Evolutionary conservation across 2,888 invertebrate genomes (phyloP).

Genomic region (Chrysolina americana): DNA sequence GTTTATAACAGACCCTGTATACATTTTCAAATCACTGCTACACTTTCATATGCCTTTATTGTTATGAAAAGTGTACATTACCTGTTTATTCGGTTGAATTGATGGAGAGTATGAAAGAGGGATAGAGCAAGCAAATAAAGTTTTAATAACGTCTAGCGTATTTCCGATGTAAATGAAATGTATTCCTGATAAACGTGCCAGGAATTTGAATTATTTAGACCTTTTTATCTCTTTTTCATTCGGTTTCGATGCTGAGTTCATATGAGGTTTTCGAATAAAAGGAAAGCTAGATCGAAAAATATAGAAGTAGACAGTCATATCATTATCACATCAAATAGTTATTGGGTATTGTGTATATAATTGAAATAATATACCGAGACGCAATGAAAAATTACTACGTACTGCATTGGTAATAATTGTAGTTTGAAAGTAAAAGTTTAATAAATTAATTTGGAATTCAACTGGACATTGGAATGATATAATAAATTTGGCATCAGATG

Average conservation of each 20-base stretch:
- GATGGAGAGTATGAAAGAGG: not conserved
- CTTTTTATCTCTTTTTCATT: slow-evolving; percentile 34
- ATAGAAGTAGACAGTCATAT: slow-evolving; percentile 20
- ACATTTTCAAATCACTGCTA: not conserved
- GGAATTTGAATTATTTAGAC: slow-evolving; percentile 33
- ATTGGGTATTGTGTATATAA: not conserved
- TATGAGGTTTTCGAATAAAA: slow-evolving; percentile 26
- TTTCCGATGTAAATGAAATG: slow-evolving; percentile 42
- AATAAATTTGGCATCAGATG: too few relatives aligned
- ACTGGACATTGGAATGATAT: too few relatives aligned
- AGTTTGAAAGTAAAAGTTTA: too few relatives aligned
- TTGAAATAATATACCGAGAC: too few relatives aligned
- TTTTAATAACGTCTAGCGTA: slow-evolving; percentile 39
- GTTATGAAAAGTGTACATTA: not conserved
- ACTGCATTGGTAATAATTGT: too few relatives aligned
- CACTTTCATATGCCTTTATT: not conserved
- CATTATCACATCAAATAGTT: not conserved
- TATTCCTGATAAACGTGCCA: slow-evolving; percentile 37
- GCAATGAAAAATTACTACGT: too few relatives aligned
- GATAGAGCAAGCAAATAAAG: slow-evolving; percentile 31
- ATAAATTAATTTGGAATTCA: too few relatives aligned
- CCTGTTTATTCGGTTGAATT: not conserved
- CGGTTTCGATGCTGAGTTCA: slow-evolving; percentile 22
- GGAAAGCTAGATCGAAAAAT: slow-evolving; percentile 20
- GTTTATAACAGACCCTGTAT: not conserved